These are phyloP conservation scores for Hofmannophila pseudospretella DNA, from an alignment of 2,888 invertebrate species.

Conservation along the genomic window DNA sequence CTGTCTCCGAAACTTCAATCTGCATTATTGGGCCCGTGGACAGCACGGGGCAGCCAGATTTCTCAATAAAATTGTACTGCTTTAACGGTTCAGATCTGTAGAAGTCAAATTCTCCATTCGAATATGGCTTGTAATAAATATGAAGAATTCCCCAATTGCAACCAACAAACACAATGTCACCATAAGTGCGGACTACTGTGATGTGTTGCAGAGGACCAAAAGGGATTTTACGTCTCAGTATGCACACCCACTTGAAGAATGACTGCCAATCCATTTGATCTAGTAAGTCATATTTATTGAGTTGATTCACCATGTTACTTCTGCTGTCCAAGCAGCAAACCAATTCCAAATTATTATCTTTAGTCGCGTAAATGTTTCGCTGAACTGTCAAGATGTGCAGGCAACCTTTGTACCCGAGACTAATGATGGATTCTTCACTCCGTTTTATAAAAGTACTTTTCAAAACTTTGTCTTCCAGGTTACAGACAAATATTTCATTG, in stretches of 20 bases:
- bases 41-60: slow-evolving; percentile 43
- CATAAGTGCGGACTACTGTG: slow-evolving; percentile 41
- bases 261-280: slow-evolving; percentile 52
- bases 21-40: slow-evolving; percentile 47
- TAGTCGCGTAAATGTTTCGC: slow-evolving; percentile 35
- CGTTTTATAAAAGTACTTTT: slow-evolving; percentile 18
- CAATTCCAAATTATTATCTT: slow-evolving; percentile 21
- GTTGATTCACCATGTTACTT: slow-evolving; percentile 31
- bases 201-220: slow-evolving; percentile 41
- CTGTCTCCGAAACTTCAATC: slow-evolving; percentile 48
- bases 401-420: slow-evolving; percentile 30
- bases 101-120: slow-evolving; percentile 43
- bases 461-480: slow-evolving; percentile 21
- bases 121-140: slow-evolving; percentile 50
- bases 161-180: slow-evolving; percentile 56
- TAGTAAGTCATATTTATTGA: slow-evolving; percentile 41
- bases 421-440: slow-evolving; percentile 33
- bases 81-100: slow-evolving; percentile 42
- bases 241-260: slow-evolving; percentile 48
- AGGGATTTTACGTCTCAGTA: slow-evolving; percentile 35
- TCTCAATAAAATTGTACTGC: slow-evolving; percentile 50
- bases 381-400: slow-evolving; percentile 41
- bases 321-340: slow-evolving; percentile 24
- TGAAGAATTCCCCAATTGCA: slow-evolving; percentile 47
- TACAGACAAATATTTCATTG: slow-evolving; percentile 38